These are phyloP conservation scores for Pyrrhosoma nymphula DNA, from an alignment of 2,888 invertebrate genomes.

Conservation along the genomic window DNA sequence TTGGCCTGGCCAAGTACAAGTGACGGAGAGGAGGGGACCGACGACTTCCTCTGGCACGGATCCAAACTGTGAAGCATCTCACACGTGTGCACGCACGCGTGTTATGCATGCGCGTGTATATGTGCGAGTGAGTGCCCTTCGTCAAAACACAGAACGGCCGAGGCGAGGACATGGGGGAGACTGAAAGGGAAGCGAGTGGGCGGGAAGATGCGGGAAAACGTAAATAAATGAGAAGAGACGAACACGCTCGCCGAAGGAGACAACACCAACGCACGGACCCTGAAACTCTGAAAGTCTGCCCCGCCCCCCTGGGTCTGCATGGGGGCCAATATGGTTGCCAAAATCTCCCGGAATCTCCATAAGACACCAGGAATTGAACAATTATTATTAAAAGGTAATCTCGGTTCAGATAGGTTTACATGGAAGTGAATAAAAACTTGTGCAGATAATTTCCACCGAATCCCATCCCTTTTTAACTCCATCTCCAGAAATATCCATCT, in stretches of 20 bases:
- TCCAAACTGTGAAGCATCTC: constrained; percentile 33
- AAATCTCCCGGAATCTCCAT: no score
- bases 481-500: no score
- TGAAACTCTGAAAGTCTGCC: not conserved
- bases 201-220: not conserved
- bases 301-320: not conserved
- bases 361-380: no score
- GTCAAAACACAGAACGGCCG: constrained; percentile 40
- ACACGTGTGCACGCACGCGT: constrained; percentile 10
- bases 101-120: not conserved
- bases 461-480: no score
- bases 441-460: no score
- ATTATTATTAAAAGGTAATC: no score
- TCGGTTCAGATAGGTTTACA: no score
- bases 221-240: not conserved
- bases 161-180: not conserved
- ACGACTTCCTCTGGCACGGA: constrained; percentile 30
- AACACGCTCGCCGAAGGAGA: not conserved
- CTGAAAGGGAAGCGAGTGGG: constrained; percentile 16
- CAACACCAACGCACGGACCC: not conserved
- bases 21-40: not conserved
- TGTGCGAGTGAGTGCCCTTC: not conserved
- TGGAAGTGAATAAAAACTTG: no score
- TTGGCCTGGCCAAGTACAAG: not conserved
- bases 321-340: no score